phyloP scores from a whole-genome alignment of 2,113 vertebrate genomes.

The Chaenocephalus aceratus region DNA sequence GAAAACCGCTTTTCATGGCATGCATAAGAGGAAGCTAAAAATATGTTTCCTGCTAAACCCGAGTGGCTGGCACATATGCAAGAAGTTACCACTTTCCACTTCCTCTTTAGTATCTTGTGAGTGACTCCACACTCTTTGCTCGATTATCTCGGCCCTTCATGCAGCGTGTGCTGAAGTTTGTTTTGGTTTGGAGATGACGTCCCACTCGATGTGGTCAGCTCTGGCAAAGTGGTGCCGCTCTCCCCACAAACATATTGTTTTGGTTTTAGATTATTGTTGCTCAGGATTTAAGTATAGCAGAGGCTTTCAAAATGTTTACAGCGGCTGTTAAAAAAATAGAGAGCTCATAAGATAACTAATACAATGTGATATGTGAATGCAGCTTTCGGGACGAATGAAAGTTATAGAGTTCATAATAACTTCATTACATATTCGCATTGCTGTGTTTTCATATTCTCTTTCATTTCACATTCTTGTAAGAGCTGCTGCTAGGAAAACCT shows the following conservation, averaged over 20 bases:
- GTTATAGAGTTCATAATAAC: neutral
- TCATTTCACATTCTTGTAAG: neutral
- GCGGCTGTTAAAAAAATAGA: slow-evolving; percentile 5
- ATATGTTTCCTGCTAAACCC: neutral
- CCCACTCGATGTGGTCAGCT: slow-evolving; percentile 51
- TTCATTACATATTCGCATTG: neutral
- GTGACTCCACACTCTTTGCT: neutral
- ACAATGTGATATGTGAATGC: neutral
- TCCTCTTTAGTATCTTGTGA: neutral
- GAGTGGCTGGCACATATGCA: neutral
- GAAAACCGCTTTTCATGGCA: neutral
- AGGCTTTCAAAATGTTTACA: neutral
- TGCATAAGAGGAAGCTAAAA: neutral
- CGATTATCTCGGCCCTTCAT: slow-evolving; percentile 23
- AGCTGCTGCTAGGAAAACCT: slow-evolving; percentile 9
- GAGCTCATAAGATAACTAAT: slow-evolving; percentile 1
- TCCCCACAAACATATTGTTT: slow-evolving; percentile 49
- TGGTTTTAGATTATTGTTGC: slow-evolving; percentile 35
- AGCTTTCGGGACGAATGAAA: slow-evolving; percentile 10
- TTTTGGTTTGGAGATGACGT: slow-evolving; percentile 39
- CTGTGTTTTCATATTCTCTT: slow-evolving; percentile 4
- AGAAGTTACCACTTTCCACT: neutral
- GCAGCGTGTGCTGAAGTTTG: slow-evolving; percentile 39
- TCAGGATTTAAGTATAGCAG: slow-evolving; percentile 20
- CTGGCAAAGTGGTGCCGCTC: slow-evolving; percentile 31